These are phyloP conservation scores for Bugula neritina DNA, from an alignment of 2,888 invertebrate species.

Conservation along the genomic window DNA sequence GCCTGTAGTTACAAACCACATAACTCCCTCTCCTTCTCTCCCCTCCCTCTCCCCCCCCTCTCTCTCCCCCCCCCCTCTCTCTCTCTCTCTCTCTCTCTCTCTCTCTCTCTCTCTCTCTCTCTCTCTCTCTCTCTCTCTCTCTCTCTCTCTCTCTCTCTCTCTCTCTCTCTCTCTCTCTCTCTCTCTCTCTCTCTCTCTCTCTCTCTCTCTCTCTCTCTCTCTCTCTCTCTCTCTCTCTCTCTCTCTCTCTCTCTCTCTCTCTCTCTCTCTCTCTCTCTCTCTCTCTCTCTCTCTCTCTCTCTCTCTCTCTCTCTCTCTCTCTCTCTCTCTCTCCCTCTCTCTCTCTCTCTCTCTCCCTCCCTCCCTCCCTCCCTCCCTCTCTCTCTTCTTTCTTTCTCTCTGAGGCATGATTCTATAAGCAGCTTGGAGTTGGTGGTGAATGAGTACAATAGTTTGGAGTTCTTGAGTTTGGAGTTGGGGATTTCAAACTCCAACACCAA, in stretches of 20 bases:
- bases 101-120: not conserved
- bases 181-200: not conserved
- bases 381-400: slow-evolving; percentile 13
- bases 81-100: not conserved
- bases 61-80: not conserved
- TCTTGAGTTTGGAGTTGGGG: too few species aligned
- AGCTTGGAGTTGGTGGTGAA: too few species aligned
- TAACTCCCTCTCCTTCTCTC: not conserved
- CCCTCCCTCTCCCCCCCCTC: not conserved
- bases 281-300: slow-evolving; percentile 13
- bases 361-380: slow-evolving; percentile 13
- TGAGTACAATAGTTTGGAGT: too few species aligned
- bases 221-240: slow-evolving; percentile 13
- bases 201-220: slow-evolving; percentile 13
- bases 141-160: slow-evolving; percentile 13
- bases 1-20: not conserved
- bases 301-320: slow-evolving; percentile 13
- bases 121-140: slow-evolving; percentile 13
- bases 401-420: too few species aligned
- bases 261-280: slow-evolving; percentile 13
- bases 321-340: slow-evolving; percentile 13
- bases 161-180: slow-evolving; percentile 13
- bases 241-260: slow-evolving; percentile 13
- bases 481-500: too few species aligned
- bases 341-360: slow-evolving; percentile 13